Conservation (phyloP, 64 coral and sea anemone species). For the Pocillopora damicornis region DNA sequence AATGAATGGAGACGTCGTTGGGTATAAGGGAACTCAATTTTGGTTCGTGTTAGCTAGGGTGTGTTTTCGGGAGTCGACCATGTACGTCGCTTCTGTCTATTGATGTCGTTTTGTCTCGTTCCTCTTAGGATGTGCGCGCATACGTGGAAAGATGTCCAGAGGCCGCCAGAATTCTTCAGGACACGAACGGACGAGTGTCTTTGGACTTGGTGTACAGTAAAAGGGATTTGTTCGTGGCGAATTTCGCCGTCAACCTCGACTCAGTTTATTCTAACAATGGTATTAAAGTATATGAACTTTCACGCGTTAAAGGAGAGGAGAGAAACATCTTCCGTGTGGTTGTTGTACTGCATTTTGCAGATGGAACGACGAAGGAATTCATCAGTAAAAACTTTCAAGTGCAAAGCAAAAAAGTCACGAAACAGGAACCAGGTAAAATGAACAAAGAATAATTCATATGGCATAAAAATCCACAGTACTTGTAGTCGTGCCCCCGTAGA, state of each 20-base stretch:
- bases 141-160: slow-evolving; percentile 82
- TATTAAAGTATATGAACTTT: slow-evolving; percentile 87
- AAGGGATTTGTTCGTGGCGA: slow-evolving; percentile 34
- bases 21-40: too few relatives aligned
- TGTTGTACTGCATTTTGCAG: slow-evolving; percentile 61
- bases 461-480: not conserved
- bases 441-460: not conserved
- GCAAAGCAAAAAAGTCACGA: slow-evolving; percentile 53
- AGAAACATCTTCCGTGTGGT: slow-evolving; percentile 80
- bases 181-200: slow-evolving; percentile 74
- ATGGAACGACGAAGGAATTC: slow-evolving; percentile 77
- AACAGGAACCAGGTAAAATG: not conserved
- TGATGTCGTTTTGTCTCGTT: not conserved
- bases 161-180: slow-evolving; percentile 77
- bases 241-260: slow-evolving; percentile 82
- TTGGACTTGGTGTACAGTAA: slow-evolving; percentile 59
- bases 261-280: slow-evolving; percentile 68
- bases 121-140: slow-evolving; percentile 47
- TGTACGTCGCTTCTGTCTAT: not conserved
- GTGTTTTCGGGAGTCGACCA: too few relatives aligned
- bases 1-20: too few relatives aligned
- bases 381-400: slow-evolving; percentile 71
- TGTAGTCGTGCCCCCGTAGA: too few relatives aligned
- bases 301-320: slow-evolving; percentile 83
- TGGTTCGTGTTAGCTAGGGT: too few relatives aligned